phyloP scores from a whole-genome alignment of 2,113 vertebrate genomes.

The Neofelis nebulosa region DNA sequence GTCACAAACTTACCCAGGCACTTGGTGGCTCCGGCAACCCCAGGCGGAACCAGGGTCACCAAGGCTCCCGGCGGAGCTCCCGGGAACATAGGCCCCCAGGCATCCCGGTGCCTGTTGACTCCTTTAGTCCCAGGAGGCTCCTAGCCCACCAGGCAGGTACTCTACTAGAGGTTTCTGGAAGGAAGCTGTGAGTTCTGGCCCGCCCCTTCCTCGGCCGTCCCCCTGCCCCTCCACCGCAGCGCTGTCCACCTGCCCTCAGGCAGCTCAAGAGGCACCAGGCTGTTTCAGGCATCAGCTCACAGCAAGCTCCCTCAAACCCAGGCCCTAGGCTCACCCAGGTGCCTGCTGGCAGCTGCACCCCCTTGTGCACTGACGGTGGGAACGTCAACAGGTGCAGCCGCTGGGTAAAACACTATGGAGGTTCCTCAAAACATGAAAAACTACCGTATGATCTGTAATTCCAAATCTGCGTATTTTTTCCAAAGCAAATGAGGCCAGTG shows the following conservation, averaged over 20 bases:
- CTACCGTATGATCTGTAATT: background rate
- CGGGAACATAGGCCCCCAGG: background rate
- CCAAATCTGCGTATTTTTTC: background rate
- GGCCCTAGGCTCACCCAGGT: too few species aligned
- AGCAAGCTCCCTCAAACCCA: background rate
- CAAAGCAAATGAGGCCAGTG: background rate
- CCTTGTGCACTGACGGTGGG: too few species aligned
- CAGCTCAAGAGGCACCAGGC: background rate
- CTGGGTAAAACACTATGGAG: background rate
- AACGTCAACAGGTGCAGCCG: too few species aligned
- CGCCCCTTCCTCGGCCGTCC: rapidly evolving
- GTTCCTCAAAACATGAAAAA: background rate
- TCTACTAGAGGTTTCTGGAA: rapidly evolving
- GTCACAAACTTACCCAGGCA: background rate
- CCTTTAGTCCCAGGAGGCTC: rapidly evolving
- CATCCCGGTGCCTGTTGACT: background rate
- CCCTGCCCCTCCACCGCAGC: background rate
- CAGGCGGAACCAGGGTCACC: background rate
- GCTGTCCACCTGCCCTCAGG: background rate
- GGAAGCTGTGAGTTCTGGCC: background rate
- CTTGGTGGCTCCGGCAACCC: background rate
- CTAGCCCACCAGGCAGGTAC: background rate
- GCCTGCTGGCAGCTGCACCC: background rate
- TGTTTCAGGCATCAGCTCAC: background rate
- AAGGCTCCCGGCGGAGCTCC: background rate